These are phyloP conservation scores for Goniozus legneri DNA, from an alignment of 1,140 invertebrate species.

Conservation along the genomic window DNA sequence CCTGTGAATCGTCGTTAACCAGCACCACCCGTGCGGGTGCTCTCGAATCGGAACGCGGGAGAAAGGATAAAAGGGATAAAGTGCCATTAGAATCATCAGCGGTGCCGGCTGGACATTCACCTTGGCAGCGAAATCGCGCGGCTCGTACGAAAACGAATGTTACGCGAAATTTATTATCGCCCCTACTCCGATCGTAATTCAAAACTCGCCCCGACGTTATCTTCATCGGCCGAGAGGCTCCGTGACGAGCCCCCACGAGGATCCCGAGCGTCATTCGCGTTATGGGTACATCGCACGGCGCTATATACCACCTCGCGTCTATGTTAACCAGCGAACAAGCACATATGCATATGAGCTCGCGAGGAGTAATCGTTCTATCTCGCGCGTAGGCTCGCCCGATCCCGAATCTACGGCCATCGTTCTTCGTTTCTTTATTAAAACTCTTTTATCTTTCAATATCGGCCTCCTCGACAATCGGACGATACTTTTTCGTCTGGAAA, in stretches of 20 bases:
- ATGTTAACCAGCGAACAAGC: background rate
- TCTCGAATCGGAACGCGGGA: too few relatives aligned
- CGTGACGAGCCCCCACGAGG: background rate
- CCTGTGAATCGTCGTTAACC: too few relatives aligned
- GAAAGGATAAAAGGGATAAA: too few relatives aligned
- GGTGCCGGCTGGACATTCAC: constrained; percentile 42
- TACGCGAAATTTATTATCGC: constrained; percentile 54
- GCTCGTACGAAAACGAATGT: constrained; percentile 56
- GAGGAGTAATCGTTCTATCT: too few relatives aligned
- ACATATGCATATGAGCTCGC: too few relatives aligned
- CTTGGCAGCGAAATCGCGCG: constrained; percentile 47
- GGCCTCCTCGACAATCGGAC: too few relatives aligned
- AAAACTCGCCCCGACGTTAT: constrained; percentile 52
- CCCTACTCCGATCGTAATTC: constrained; percentile 47
- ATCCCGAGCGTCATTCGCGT: constrained; percentile 21
- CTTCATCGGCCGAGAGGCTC: constrained; percentile 40
- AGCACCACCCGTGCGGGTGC: too few relatives aligned
- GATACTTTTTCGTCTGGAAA: too few relatives aligned
- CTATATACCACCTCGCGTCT: background rate
- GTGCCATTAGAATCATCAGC: constrained; percentile 47
- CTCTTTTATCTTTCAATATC: too few relatives aligned
- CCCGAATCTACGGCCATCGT: too few relatives aligned
- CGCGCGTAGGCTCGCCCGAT: too few relatives aligned
- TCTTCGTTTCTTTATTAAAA: too few relatives aligned
- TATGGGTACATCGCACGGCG: constrained; percentile 15